phyloP scores from a whole-genome alignment of 2,113 vertebrate species.

The Gallinago media region DNA sequence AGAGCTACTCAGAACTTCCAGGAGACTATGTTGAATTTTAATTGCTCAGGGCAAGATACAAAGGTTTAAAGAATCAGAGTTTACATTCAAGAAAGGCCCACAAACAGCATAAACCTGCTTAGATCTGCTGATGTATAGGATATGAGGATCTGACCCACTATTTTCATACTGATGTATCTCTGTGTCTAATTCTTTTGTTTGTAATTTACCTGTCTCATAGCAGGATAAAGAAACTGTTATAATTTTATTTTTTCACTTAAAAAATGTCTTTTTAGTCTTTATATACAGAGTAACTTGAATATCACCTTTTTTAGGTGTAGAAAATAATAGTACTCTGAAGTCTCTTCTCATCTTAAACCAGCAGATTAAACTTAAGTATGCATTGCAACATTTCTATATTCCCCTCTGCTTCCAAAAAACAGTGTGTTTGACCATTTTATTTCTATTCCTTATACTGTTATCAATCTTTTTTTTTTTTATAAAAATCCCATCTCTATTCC shows the following conservation, averaged over 20 bases:
- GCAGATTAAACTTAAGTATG: conserved; percentile 47
- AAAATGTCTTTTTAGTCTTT: background rate
- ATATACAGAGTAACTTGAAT: background rate
- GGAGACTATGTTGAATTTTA: background rate
- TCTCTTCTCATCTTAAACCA: conserved; percentile 47
- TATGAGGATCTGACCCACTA: background rate
- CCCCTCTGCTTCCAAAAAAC: conserved; percentile 32
- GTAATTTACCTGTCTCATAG: background rate
- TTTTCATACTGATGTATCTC: background rate
- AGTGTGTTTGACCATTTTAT: conserved; percentile 62
- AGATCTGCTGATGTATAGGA: rapidly evolving
- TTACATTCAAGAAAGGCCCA: background rate
- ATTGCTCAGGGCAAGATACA: background rate
- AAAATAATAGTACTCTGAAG: conserved; percentile 39
- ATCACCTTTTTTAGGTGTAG: background rate
- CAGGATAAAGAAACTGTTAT: background rate
- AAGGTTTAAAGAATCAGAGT: background rate
- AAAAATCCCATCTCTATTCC: conserved; percentile 74
- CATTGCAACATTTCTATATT: conserved; percentile 32
- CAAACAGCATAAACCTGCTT: background rate
- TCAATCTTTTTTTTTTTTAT: conserved; percentile 76
- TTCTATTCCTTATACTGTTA: conserved; percentile 68
- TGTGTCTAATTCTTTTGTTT: background rate
- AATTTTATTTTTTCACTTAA: background rate
- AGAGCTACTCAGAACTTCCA: background rate